Evolutionary conservation across 2,113 vertebrate genomes (phyloP).

Genomic region (Hippocampus comes): DNA sequence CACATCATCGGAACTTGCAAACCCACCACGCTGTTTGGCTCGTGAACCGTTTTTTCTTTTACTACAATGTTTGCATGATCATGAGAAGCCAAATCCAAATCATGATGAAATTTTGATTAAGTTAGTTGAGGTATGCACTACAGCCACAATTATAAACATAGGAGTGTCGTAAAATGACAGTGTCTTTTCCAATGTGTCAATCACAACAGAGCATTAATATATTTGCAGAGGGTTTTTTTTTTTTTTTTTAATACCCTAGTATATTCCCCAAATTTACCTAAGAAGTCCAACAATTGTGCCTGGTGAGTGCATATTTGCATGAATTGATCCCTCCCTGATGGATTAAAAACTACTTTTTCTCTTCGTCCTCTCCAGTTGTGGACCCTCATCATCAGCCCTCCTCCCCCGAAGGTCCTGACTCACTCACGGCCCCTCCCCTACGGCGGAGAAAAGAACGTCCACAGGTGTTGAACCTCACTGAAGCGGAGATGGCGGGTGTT

Average conservation of each 20-base stretch:
- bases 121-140: not conserved
- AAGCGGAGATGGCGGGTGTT: conserved; percentile 73
- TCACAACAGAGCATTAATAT: not conserved
- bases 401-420: conserved; percentile 34
- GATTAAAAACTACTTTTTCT: conserved; percentile 15
- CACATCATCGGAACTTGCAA: not conserved
- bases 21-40: too few species aligned
- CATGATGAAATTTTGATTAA: too few species aligned
- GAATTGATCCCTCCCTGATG: not conserved
- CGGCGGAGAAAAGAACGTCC: conserved; percentile 86
- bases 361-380: conserved; percentile 74
- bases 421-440: conserved; percentile 61
- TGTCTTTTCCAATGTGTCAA: not conserved
- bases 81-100: too few species aligned
- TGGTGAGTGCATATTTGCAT: not conserved
- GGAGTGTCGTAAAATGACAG: not conserved
- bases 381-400: conserved; percentile 66
- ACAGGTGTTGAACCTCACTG: conserved; percentile 82
- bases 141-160: not conserved
- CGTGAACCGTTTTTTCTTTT: too few species aligned
- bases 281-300: not conserved
- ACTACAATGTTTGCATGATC: too few species aligned
- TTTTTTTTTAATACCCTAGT: too few species aligned
- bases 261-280: too few species aligned
- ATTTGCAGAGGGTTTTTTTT: not conserved